Conservation (phyloP, 2,888 invertebrate genomes). For the Nephrotoma appendiculata region DNA sequence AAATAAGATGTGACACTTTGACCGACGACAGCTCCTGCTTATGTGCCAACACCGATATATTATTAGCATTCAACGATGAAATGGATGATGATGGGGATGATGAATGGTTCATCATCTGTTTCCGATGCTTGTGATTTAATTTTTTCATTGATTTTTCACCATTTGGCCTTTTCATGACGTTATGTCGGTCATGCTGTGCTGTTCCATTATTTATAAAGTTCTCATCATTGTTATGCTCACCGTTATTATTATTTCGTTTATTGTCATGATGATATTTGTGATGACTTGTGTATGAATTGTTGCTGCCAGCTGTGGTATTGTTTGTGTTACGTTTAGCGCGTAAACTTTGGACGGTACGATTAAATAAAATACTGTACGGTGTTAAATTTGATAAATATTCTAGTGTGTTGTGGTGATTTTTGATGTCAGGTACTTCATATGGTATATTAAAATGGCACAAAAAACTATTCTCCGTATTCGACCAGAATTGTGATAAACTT, state of each 20-base stretch:
- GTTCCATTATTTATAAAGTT: background rate
- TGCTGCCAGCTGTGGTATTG: conserved; percentile 6
- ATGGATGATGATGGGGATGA: background rate
- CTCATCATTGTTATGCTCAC: conserved; percentile 13
- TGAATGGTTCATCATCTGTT: conserved; percentile 2
- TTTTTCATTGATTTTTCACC: conserved; percentile 5
- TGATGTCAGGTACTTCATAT: conserved; percentile 10
- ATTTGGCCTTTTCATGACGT: background rate
- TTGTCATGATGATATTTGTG: background rate
- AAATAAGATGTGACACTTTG: conserved; percentile 4
- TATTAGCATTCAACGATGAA: background rate
- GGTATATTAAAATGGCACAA: conserved; percentile 26
- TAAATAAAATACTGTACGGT: conserved; percentile 14
- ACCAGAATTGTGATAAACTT: conserved; percentile 23
- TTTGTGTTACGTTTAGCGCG: conserved; percentile 10
- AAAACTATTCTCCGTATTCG: conserved; percentile 26
- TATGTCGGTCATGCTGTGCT: background rate
- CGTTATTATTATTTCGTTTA: background rate
- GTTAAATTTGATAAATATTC: conserved; percentile 18
- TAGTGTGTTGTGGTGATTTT: conserved; percentile 11
- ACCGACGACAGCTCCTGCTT: conserved; percentile 5
- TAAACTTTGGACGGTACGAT: conserved; percentile 16
- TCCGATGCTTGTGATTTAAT: background rate
- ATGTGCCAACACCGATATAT: background rate
- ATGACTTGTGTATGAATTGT: conserved; percentile 4